Percentiles rank a stretch among this genome's conserved stretches.
phyloP scores from a whole-genome alignment of 2,113 vertebrate genomes.

The Picathartes gymnocephalus region DNA sequence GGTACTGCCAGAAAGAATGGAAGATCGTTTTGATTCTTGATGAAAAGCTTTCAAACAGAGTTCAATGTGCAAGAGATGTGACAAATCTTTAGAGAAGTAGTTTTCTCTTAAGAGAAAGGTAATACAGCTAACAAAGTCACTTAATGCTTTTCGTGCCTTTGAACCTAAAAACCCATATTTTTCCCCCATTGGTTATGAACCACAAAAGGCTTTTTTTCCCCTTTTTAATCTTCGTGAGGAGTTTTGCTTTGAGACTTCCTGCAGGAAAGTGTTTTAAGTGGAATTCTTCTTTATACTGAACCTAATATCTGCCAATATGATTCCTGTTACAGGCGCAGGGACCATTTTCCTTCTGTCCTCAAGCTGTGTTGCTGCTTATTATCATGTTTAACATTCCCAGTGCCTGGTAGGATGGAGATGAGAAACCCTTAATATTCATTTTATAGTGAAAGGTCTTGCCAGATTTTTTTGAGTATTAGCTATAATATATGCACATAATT shows the following conservation, averaged over 20 bases:
- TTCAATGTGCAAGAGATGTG: neutral
- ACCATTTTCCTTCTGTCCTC: slow-evolving; percentile 58
- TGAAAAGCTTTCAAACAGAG: neutral
- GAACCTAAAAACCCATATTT: neutral
- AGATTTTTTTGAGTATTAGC: slow-evolving; percentile 6
- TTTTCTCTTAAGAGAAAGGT: slow-evolving; percentile 30
- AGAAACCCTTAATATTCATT: slow-evolving; percentile 51
- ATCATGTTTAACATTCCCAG: slow-evolving; percentile 46
- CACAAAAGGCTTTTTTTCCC: neutral
- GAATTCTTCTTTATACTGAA: slow-evolving; percentile 12
- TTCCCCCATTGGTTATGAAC: neutral
- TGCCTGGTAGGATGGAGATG: slow-evolving; percentile 54
- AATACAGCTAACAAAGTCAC: neutral
- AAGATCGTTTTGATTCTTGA: neutral
- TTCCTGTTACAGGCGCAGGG: neutral
- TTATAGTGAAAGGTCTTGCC: slow-evolving; percentile 44
- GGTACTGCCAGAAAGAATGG: neutral
- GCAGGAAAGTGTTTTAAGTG: slow-evolving; percentile 39
- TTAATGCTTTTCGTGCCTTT: slow-evolving; percentile 8
- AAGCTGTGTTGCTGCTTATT: slow-evolving; percentile 61
- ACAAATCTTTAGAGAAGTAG: neutral
- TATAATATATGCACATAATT: slow-evolving; percentile 46
- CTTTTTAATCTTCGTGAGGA: neutral
- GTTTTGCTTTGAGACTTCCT: slow-evolving; percentile 39
- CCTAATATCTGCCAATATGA: slow-evolving; percentile 37